A percentile compares a stretch with the other conserved stretches of the same genome.
Evolutionary conservation across 2,888 invertebrate species (phyloP).

Genomic region (Pantelozetes paolii): DNA sequence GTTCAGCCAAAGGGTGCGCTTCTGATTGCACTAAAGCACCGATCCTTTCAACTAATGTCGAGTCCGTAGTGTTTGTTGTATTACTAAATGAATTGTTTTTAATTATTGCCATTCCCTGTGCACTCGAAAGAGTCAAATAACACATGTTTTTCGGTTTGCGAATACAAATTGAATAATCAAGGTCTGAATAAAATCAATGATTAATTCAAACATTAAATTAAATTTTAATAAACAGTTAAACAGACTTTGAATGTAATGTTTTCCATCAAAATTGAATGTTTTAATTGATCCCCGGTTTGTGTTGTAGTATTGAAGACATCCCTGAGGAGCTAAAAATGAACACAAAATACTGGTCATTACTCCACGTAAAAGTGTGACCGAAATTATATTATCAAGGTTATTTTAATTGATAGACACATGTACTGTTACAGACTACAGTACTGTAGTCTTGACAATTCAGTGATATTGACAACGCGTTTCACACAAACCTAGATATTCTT

Average conservation of each 20-base stretch:
- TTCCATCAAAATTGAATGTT: constrained; percentile 50
- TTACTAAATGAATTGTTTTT: background rate
- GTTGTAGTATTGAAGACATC: constrained; percentile 50
- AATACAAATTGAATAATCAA: constrained; percentile 50
- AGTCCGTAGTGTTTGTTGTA: background rate
- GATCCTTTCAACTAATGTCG: background rate
- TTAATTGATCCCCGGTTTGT: constrained; percentile 48
- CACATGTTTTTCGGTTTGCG: constrained; percentile 48
- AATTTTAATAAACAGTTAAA: background rate
- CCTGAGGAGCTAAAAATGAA: constrained; percentile 50
- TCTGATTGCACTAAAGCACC: background rate
- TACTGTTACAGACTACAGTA: too few species aligned
- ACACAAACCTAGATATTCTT: background rate
- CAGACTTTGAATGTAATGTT: constrained; percentile 47
- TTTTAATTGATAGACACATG: too few species aligned
- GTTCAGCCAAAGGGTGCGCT: background rate
- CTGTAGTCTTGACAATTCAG: too few species aligned
- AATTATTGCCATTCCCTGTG: background rate
- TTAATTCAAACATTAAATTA: background rate
- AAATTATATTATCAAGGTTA: too few species aligned
- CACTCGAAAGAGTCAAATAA: background rate
- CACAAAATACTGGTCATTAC: too few species aligned
- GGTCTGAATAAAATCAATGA: constrained; percentile 28
- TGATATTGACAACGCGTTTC: too few species aligned
- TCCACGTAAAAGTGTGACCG: too few species aligned